Percentiles rank a stretch among this genome's conserved stretches.
These are phyloP conservation scores for Augochlora pura DNA, from an alignment of 1,140 invertebrate genomes.

Conservation along the genomic window DNA sequence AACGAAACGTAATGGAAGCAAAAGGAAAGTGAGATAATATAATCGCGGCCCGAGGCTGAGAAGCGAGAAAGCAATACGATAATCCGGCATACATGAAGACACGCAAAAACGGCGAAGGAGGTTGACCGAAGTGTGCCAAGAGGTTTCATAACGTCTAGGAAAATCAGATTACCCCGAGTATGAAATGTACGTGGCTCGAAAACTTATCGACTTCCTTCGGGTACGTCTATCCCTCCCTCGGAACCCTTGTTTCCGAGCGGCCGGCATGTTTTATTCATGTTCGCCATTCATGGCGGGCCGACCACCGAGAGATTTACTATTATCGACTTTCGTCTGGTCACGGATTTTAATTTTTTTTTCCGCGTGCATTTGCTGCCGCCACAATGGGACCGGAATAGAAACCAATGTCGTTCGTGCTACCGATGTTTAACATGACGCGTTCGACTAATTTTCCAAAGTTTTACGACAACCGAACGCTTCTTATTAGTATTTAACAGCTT, in stretches of 20 bases:
- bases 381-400: not conserved
- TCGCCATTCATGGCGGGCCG: constrained; percentile 24
- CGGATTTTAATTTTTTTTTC: constrained; percentile 4
- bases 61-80: not conserved
- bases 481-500: too few species aligned
- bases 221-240: not conserved
- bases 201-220: constrained; percentile 38
- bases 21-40: not conserved
- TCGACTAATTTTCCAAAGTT: too few species aligned
- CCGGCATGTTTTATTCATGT: constrained; percentile 57
- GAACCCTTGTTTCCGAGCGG: constrained; percentile 13
- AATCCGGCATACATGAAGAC: constrained; percentile 17
- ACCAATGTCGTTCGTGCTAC: too few species aligned
- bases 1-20: not conserved
- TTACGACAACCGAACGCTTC: too few species aligned
- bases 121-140: not conserved
- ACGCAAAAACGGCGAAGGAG: not conserved
- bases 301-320: constrained; percentile 26
- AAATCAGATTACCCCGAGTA: constrained; percentile 33
- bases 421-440: too few species aligned
- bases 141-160: constrained; percentile 14
- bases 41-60: not conserved
- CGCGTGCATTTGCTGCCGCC: not conserved
- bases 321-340: not conserved
- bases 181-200: constrained; percentile 44